Conservation (phyloP, 2,113 vertebrate genomes). For the Phalacrocorax pelagicus region DNA sequence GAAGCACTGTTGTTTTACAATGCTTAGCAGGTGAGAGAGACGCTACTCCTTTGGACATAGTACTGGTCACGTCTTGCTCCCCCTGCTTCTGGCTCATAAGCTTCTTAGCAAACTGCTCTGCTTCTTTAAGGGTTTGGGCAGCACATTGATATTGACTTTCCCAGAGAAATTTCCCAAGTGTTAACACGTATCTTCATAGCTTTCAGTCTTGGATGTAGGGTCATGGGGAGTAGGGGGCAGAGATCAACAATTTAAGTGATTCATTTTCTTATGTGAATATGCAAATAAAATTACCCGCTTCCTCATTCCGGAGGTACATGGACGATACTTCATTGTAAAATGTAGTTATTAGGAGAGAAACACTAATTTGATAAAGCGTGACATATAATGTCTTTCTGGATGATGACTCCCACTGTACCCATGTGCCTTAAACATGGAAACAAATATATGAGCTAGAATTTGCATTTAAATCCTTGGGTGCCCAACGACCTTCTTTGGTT, state of each 20-base stretch:
- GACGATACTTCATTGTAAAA: neutral
- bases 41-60: neutral
- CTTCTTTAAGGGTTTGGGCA: neutral
- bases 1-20: neutral
- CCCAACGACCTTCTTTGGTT: neutral
- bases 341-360: neutral
- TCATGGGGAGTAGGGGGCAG: neutral
- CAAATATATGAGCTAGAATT: neutral
- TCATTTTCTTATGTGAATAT: neutral
- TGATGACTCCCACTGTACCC: fast-evolving
- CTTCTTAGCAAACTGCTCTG: neutral
- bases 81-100: neutral
- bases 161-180: neutral
- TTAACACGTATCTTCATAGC: neutral
- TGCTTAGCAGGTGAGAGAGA: neutral
- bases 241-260: neutral
- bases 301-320: neutral
- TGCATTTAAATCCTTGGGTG: neutral
- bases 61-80: neutral
- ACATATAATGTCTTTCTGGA: neutral
- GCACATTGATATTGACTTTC: neutral
- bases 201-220: neutral
- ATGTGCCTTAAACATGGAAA: neutral
- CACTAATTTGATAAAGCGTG: neutral
- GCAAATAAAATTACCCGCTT: neutral